Base-by-base conservation (phyloP, 2,888 invertebrate species). In the Nomada flava region DNA sequence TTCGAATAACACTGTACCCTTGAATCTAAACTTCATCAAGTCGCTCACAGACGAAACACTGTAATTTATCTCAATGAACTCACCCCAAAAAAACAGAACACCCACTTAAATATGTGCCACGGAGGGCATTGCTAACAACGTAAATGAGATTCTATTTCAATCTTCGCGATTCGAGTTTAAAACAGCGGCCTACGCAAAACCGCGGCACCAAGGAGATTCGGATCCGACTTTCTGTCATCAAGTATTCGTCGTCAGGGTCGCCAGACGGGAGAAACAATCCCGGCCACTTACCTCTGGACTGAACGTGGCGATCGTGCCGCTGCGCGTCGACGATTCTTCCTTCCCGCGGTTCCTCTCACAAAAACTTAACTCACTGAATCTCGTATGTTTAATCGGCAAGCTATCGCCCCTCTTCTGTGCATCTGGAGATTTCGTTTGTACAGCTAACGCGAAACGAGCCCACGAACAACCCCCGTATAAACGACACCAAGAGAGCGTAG, bases 261-360 rank as follows among this genome's bases (percentile, higher is more conserved):
- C 29, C 53, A 20, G 44, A 36, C 11, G 13, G 59, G 13, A 74
- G 11, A 59, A 78, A 29, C 47, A 20, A 57, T 52, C 15, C 13
- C 13, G 29, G 55, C 29, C 15, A 76, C 83, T 62, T 90, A 91
- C 91, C 89, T 71, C 70, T 91, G 89, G 86, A 86, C 71, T 82
- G 81, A 89, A 77, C 67, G 76, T 79, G 67, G 60, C 76, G 62
- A 75, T 81, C 20, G 77, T 71, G 26, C 76, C 70, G 73, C 82
- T 84, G 73, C 72, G 70, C 67, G 23, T 55, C 42, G 74, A 69
- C 71, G 77, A 52, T 69, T 72, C 47, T 11, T 29, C n/a, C 20
- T 62, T 62, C 18, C 23, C 55, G 44, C 68, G 47, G 2, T 47
- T 9, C 26, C 74, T 69, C 72, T 10, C 81, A 76, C 81, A 69